Evolutionary conservation across 1,140 invertebrate species (phyloP).

Genomic region (Drosophila triauraria): DNA sequence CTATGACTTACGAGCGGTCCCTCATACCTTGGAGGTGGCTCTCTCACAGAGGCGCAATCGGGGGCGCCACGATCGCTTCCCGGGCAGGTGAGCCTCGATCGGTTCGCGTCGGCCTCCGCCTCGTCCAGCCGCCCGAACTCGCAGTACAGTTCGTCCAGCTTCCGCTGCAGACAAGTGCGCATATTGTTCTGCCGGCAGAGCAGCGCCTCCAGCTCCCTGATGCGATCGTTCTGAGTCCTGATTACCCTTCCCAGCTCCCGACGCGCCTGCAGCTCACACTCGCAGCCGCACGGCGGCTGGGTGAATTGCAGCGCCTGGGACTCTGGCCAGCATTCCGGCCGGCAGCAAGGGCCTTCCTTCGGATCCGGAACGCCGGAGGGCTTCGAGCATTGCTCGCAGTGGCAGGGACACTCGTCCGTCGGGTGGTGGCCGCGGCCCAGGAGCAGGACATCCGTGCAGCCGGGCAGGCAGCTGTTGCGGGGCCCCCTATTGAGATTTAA

Average conservation of each 20-base stretch:
- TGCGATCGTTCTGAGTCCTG: slow-evolving; percentile 38
- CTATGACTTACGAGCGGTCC: too few species aligned
- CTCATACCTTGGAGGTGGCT: too few species aligned
- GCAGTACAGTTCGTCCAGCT: slow-evolving; percentile 55
- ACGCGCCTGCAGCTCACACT: slow-evolving; percentile 34
- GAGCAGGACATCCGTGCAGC: slow-evolving; percentile 72
- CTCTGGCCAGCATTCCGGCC: neutral
- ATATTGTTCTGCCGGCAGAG: slow-evolving; percentile 47
- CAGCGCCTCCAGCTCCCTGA: slow-evolving; percentile 49
- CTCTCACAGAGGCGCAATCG: slow-evolving; percentile 3
- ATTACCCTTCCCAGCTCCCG: slow-evolving; percentile 47
- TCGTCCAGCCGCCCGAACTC: slow-evolving; percentile 48
- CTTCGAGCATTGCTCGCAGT: slow-evolving; percentile 45
- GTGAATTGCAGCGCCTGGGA: slow-evolving; percentile 12
- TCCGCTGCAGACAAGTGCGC: slow-evolving; percentile 42
- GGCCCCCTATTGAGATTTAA: neutral
- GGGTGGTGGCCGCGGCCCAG: slow-evolving; percentile 41
- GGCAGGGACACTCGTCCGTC: slow-evolving; percentile 35
- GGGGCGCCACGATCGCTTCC: slow-evolving; percentile 10
- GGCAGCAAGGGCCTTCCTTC: slow-evolving; percentile 3
- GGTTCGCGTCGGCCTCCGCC: neutral
- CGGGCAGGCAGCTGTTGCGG: slow-evolving; percentile 9
- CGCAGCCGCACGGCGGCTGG: slow-evolving; percentile 41
- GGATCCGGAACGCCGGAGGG: neutral
- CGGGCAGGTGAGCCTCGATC: slow-evolving; percentile 1